These are phyloP conservation scores for Gobius niger DNA, from an alignment of 2,113 vertebrate genomes.

Conservation along the genomic window DNA sequence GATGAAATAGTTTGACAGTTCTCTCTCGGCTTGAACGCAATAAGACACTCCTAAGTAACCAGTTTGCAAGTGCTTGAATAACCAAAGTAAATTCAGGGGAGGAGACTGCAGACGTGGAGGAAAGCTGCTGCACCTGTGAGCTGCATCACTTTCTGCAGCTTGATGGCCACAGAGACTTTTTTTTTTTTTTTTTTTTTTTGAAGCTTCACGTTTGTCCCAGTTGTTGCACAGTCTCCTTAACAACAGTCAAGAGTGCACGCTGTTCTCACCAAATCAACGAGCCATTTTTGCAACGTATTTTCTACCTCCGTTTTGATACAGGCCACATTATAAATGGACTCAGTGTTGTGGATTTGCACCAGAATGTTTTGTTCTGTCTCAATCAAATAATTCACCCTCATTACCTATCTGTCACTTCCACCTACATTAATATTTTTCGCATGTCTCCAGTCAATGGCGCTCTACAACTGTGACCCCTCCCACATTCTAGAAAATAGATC, in stretches of 20 bases:
- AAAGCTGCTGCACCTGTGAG: slow-evolving; percentile 40
- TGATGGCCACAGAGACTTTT: not conserved
- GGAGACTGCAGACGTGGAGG: slow-evolving; percentile 24
- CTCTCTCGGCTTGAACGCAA: not conserved
- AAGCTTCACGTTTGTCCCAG: not conserved
- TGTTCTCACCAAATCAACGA: not conserved
- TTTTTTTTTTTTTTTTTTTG: too few species aligned
- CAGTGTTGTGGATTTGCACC: not conserved
- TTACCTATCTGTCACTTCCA: slow-evolving; percentile 37
- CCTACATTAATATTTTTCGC: slow-evolving; percentile 40
- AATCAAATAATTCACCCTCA: slow-evolving; percentile 23
- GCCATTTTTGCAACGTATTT: not conserved
- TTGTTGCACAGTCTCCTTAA: not conserved
- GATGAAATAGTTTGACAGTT: not conserved
- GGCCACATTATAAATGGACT: not conserved
- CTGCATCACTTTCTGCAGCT: not conserved
- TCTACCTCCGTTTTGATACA: not conserved
- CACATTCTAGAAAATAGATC: slow-evolving; percentile 44
- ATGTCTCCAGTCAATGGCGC: slow-evolving; percentile 51
- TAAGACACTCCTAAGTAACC: not conserved
- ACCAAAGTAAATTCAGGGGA: slow-evolving; percentile 19
- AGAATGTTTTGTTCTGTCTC: not conserved
- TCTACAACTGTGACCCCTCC: slow-evolving; percentile 60
- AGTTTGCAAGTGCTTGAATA: slow-evolving; percentile 5
- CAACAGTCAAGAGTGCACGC: not conserved